Conservation (phyloP, 2,888 invertebrate genomes). For the Lasioglossum leucozonium region DNA sequence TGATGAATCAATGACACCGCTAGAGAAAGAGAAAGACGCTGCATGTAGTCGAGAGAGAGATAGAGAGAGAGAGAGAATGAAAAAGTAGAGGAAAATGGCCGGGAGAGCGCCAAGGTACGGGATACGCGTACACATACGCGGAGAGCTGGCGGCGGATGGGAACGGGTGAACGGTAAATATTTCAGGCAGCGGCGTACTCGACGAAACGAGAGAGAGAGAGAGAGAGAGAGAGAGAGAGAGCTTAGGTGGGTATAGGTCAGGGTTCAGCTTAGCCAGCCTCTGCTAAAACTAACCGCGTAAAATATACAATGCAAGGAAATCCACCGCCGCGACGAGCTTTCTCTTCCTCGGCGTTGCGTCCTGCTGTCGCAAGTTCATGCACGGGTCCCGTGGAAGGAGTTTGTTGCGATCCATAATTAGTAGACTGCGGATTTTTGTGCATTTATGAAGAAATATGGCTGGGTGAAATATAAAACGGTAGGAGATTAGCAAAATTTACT, state of each 20-base stretch:
- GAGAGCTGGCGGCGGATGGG: constrained; percentile 47
- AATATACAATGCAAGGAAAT: constrained; percentile 66
- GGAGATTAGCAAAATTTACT: too few relatives aligned
- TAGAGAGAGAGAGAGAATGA: too few relatives aligned
- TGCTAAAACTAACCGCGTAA: constrained; percentile 70
- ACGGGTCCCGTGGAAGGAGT: too few relatives aligned
- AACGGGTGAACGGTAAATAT: constrained; percentile 73
- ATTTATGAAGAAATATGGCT: too few relatives aligned
- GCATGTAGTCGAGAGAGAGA: not conserved
- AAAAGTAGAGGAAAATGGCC: not conserved
- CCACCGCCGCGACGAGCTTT: constrained; percentile 20
- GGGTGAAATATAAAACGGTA: too few relatives aligned
- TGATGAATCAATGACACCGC: constrained; percentile 44
- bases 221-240: constrained; percentile 62
- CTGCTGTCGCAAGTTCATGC: too few relatives aligned
- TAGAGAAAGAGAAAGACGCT: not conserved
- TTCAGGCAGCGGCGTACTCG: constrained; percentile 71
- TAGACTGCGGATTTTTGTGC: too few relatives aligned
- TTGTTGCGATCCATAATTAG: too few relatives aligned
- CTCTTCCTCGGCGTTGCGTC: too few relatives aligned
- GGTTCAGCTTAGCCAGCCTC: constrained; percentile 50
- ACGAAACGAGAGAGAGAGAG: constrained; percentile 72
- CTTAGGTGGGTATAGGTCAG: constrained; percentile 53
- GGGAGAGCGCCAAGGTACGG: not conserved
- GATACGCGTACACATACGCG: not conserved